phyloP scores from a whole-genome alignment of 1,140 invertebrate genomes.

The Drosophila serrata region DNA sequence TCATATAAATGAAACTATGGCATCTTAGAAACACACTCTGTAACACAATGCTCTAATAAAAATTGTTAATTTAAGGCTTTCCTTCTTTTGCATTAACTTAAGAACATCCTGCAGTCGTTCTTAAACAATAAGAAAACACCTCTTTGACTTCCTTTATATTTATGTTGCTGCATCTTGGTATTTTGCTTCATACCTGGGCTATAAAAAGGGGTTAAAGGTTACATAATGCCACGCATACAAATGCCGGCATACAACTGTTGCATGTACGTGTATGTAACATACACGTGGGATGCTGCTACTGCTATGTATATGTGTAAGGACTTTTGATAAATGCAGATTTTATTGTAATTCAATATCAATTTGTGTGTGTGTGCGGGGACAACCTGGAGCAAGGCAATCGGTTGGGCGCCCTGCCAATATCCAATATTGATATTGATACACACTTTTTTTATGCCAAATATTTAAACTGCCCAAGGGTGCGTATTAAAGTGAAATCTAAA shows the following conservation, averaged over 20 bases:
- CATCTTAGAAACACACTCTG: background rate
- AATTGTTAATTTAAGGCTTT: background rate
- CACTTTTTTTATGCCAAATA: conserved; percentile 37
- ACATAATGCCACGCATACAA: conserved; percentile 26
- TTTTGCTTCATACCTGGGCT: conserved; percentile 16
- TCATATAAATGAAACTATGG: background rate
- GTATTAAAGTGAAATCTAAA: conserved; percentile 28
- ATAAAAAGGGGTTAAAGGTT: conserved; percentile 47
- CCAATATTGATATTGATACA: conserved; percentile 51
- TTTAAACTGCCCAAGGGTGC: conserved; percentile 16
- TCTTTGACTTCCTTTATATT: background rate
- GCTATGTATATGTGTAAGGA: background rate
- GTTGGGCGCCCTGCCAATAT: conserved; percentile 16
- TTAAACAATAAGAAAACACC: background rate
- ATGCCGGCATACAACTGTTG: conserved; percentile 36
- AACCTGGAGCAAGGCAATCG: background rate
- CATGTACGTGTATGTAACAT: conserved; percentile 15
- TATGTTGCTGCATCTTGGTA: conserved; percentile 7
- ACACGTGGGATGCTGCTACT: background rate
- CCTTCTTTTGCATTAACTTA: background rate
- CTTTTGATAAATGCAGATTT: conserved; percentile 57
- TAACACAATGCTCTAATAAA: background rate
- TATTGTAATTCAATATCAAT: conserved; percentile 56
- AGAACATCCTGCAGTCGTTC: conserved; percentile 1
- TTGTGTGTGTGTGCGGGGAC: conserved; percentile 11